Conservation (phyloP, 2,888 invertebrate species). For the Scotopteryx bipunctaria region DNA sequence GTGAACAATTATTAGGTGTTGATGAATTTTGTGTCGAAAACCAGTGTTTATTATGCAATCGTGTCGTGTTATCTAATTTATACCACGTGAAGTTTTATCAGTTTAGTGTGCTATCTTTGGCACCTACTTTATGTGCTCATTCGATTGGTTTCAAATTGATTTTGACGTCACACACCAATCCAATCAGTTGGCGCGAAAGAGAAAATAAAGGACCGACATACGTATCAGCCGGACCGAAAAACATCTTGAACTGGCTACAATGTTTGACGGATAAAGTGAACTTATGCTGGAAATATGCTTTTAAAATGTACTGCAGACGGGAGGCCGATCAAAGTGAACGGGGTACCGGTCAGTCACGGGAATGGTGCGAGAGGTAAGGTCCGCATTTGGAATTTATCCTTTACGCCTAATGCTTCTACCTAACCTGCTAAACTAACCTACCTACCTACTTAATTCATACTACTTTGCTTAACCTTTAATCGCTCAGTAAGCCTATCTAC, state of each 20-base stretch:
- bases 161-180: slow-evolving; percentile 73
- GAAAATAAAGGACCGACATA: slow-evolving; percentile 39
- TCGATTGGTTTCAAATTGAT: slow-evolving; percentile 71
- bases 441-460: too few species aligned
- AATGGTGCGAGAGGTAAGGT: slow-evolving; percentile 78
- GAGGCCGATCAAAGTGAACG: slow-evolving; percentile 78
- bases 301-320: slow-evolving; percentile 81
- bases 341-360: slow-evolving; percentile 66
- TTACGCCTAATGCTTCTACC: too few species aligned
- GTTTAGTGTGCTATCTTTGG: slow-evolving; percentile 33
- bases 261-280: slow-evolving; percentile 68
- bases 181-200: slow-evolving; percentile 69
- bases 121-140: slow-evolving; percentile 48
- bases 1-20: slow-evolving; percentile 5
- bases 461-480: too few species aligned
- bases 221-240: slow-evolving; percentile 35
- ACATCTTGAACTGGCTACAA: slow-evolving; percentile 39
- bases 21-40: slow-evolving; percentile 20
- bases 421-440: too few species aligned
- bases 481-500: too few species aligned
- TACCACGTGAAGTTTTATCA: slow-evolving; percentile 39
- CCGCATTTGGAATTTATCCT: too few species aligned
- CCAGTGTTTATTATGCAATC: slow-evolving; percentile 38
- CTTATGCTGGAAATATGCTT: slow-evolving; percentile 69
- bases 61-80: slow-evolving; percentile 58